Evolutionary conservation across 2,888 invertebrate species (phyloP), one percentile per base, ranked within the genome.

Genomic region (Leptinotarsa peninsularis): DNA sequence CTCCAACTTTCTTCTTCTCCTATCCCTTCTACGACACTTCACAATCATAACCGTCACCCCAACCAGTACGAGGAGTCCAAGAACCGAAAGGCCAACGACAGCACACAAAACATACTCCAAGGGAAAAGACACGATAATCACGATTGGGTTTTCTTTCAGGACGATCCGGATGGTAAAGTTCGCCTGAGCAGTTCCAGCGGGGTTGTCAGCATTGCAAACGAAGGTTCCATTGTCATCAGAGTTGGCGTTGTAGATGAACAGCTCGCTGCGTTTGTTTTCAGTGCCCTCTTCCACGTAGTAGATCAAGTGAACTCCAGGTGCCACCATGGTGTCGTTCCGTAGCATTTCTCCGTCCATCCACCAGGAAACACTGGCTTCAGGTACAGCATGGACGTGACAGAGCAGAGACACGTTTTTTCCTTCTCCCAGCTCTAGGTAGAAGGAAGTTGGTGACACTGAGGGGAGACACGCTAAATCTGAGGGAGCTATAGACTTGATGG

Each of bases 181-280:
- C 72, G 94, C 93, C 81, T 92, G 93, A 0, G 93, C 91, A 78
- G 90, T 91, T 14, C 96, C 96, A 0, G 96, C 96, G 14, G 93
- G 92, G 86, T 96, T 96, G 85, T 95, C 94, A 0, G 96, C 96
- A 17, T 94, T 91, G 87, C 97, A 97, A 4, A 94, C 92, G 86
- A 95, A 96, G 13, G 94, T 95, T 5, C 96, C 96, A 84, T 96
- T 96, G 85, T 96, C 95, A 79, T 94, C 94, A 56, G 91, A 91
- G 50, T 93, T 93, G 27, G 94, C 93, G 86, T 94, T 94, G 84
- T 93, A 93, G 83, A 96, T 94, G 84, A 94, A 93, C 74, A 96
- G 90, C 88, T 95, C 94, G 84, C 94, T 94, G 80, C 92, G 92
- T 88, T 94, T 94, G 84, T 94, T 93, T 81, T 93, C 92, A 1